Evolutionary conservation across 2,888 invertebrate species (phyloP).

Genomic region (Drosophila quinaria): DNA sequence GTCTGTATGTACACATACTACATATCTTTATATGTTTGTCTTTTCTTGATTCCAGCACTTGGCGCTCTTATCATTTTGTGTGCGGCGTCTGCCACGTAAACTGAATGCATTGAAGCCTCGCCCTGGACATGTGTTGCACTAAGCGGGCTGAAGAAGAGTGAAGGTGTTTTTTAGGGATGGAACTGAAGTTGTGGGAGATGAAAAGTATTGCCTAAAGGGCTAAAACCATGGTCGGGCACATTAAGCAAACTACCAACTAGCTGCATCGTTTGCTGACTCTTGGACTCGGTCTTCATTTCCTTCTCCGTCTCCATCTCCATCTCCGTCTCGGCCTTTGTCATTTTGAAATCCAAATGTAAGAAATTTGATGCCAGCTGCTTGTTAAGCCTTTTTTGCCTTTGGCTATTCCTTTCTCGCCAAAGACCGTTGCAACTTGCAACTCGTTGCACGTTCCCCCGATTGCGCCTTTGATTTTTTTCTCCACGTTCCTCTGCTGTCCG

Average conservation of each 20-base stretch:
- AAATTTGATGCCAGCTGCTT: slow-evolving; percentile 79
- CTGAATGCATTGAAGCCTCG: slow-evolving; percentile 42
- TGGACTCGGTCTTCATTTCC: not conserved
- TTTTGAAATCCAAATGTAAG: slow-evolving; percentile 73
- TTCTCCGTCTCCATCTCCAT: not conserved
- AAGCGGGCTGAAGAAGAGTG: not conserved
- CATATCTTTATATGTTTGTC: slow-evolving; percentile 26
- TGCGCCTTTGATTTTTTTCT: slow-evolving; percentile 26
- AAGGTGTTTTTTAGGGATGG: not conserved
- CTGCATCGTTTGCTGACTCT: slow-evolving; percentile 20
- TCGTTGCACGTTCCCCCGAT: slow-evolving; percentile 21
- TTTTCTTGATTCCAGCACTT: slow-evolving; percentile 65
- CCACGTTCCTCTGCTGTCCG: slow-evolving; percentile 4
- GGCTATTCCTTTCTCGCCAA: slow-evolving; percentile 33
- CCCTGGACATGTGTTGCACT: slow-evolving; percentile 55
- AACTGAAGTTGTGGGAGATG: not conserved
- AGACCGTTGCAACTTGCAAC: slow-evolving; percentile 22
- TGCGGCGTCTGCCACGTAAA: slow-evolving; percentile 38
- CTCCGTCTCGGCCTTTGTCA: slow-evolving; percentile 56
- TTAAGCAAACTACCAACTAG: slow-evolving; percentile 54
- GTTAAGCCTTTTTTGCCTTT: slow-evolving; percentile 60
- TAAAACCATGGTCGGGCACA: slow-evolving; percentile 40
- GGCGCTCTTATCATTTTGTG: slow-evolving; percentile 64
- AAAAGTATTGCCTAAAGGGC: slow-evolving; percentile 44
- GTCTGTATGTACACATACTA: not conserved